Conservation (phyloP, 2,888 invertebrate genomes). For the Drosophila parthenogenetica region DNA sequence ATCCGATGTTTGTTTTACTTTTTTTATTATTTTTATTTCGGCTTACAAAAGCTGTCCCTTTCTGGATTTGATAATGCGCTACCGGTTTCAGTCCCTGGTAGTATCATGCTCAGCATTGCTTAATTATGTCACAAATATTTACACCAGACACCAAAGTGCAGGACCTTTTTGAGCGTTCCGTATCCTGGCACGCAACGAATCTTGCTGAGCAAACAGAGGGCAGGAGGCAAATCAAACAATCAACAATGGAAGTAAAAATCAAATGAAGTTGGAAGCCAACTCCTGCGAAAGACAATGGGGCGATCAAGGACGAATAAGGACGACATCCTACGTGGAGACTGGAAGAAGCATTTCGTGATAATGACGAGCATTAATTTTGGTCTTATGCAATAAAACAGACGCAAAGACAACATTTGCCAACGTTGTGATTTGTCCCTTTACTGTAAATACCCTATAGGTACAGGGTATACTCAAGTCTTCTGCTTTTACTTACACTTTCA, state of each 20-base stretch:
- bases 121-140: slow-evolving; percentile 81
- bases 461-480: background rate
- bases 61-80: slow-evolving; percentile 68
- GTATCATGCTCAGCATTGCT: slow-evolving; percentile 64
- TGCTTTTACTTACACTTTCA: background rate
- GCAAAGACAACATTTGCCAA: slow-evolving; percentile 16
- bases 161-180: slow-evolving; percentile 54
- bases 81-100: slow-evolving; percentile 41
- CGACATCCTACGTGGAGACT: slow-evolving; percentile 39
- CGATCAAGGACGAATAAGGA: slow-evolving; percentile 74
- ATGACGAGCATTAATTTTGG: slow-evolving; percentile 72
- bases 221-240: slow-evolving; percentile 33
- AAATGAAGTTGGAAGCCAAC: slow-evolving; percentile 54
- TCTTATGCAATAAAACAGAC: slow-evolving; percentile 33
- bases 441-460: slow-evolving; percentile 6
- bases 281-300: slow-evolving; percentile 21
- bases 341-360: slow-evolving; percentile 70
- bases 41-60: slow-evolving; percentile 59
- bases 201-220: slow-evolving; percentile 56
- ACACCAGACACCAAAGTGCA: slow-evolving; percentile 63
- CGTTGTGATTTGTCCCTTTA: slow-evolving; percentile 39
- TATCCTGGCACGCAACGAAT: slow-evolving; percentile 73
- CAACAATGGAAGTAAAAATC: slow-evolving; percentile 49
- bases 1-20: slow-evolving; percentile 73
- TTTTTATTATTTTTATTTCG: slow-evolving; percentile 26